Evolutionary conservation across 2,888 invertebrate species (phyloP).

Genomic region (Tinea trinotella): DNA sequence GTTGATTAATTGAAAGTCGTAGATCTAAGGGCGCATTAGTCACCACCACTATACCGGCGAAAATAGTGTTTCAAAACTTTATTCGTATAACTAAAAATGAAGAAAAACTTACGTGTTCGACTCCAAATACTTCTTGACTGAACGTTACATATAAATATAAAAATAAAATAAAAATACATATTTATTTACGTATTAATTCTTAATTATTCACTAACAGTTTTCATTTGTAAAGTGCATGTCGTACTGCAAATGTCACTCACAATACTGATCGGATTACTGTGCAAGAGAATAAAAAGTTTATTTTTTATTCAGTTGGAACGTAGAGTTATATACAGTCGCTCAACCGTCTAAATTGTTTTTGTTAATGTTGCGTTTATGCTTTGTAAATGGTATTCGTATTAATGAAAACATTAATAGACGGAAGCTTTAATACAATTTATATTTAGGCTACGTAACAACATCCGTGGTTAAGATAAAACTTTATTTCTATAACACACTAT

Average conservation of each 20-base stretch:
- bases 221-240: neutral
- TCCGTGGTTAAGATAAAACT: too few species aligned
- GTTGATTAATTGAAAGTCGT: too few species aligned
- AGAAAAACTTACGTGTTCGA: neutral
- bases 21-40: too few species aligned
- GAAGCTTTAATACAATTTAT: too few species aligned
- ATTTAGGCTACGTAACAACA: too few species aligned
- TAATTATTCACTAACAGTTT: neutral
- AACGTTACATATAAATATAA: neutral
- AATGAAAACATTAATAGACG: too few species aligned
- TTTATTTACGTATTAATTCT: neutral
- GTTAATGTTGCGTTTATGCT: too few species aligned
- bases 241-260: neutral
- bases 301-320: neutral
- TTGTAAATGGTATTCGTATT: too few species aligned
- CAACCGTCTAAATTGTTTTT: neutral
- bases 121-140: neutral
- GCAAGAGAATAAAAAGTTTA: neutral
- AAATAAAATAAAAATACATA: neutral
- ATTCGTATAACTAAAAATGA: too few species aligned
- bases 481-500: too few species aligned
- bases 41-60: too few species aligned
- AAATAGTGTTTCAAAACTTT: too few species aligned
- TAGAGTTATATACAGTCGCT: neutral
- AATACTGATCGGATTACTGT: constrained; percentile 7